phyloP scores from a whole-genome alignment of 2,797 vertebrate genomes.

The Carcharodon carcharias region DNA sequence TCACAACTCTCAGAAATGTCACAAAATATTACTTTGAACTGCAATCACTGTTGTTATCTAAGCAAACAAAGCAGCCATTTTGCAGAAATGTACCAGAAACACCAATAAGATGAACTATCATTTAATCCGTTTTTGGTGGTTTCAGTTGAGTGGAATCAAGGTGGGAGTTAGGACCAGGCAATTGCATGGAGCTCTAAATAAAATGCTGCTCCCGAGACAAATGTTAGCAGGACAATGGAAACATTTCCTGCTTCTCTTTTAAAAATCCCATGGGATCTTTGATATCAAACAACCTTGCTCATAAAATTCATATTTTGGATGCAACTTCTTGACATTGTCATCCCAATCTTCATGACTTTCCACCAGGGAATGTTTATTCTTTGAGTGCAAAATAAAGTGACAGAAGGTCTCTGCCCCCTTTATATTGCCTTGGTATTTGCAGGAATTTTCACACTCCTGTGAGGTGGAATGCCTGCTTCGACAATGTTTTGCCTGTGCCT shows the following conservation, averaged over 20 bases:
- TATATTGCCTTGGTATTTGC: neutral
- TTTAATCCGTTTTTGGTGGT: neutral
- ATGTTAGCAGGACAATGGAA: neutral
- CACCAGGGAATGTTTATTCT: neutral
- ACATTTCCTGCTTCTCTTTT: neutral
- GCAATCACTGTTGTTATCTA: neutral
- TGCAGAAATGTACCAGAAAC: neutral
- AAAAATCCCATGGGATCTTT: neutral
- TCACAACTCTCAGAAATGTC: neutral
- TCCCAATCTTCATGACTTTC: neutral
- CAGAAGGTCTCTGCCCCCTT: neutral
- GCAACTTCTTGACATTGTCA: neutral
- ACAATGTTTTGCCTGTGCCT: no score
- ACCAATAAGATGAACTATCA: neutral
- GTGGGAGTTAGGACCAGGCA: neutral
- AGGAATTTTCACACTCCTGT: neutral
- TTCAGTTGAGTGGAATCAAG: neutral
- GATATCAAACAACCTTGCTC: neutral
- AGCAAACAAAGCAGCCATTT: neutral
- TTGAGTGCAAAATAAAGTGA: neutral
- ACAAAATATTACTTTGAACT: neutral
- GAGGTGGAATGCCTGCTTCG: neutral
- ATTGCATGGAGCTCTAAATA: neutral
- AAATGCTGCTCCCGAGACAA: neutral
- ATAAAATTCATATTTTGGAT: neutral